Conservation (phyloP, 2,888 invertebrate species). For the Oasisia sp. region DNA sequence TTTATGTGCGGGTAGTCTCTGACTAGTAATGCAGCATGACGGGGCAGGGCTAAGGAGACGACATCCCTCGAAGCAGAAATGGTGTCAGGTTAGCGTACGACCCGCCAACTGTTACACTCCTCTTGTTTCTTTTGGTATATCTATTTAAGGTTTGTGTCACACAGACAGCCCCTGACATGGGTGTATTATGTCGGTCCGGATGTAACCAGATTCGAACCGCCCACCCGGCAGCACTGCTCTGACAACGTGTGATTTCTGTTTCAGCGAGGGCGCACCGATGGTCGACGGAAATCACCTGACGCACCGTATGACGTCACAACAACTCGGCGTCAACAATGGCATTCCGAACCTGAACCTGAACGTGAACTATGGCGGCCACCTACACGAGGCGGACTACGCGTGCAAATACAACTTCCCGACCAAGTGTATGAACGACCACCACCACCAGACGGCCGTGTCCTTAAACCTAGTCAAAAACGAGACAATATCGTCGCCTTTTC, state of each 20-base stretch:
- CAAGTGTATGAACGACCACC: constrained; percentile 4
- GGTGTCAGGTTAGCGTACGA: too few relatives aligned
- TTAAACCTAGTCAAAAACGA: constrained; percentile 13
- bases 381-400: background rate
- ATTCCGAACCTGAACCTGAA: constrained; percentile 6
- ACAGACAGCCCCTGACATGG: too few relatives aligned
- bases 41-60: too few relatives aligned
- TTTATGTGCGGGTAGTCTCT: too few relatives aligned
- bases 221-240: background rate
- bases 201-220: background rate
- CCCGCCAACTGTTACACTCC: too few relatives aligned
- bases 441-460: background rate
- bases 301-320: background rate
- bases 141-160: too few relatives aligned
- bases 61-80: too few relatives aligned
- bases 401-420: background rate
- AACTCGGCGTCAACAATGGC: background rate
- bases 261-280: background rate
- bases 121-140: too few relatives aligned
- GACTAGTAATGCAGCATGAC: too few relatives aligned
- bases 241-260: background rate
- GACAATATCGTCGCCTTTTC: constrained; percentile 2
- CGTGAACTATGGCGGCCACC: constrained; percentile 3
- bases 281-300: background rate
- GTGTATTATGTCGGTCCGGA: background rate